A percentile compares a stretch with the other conserved stretches of the same genome.
phyloP scores from a whole-genome alignment of 2,888 invertebrate species.

The Hypercompe scribonia region DNA sequence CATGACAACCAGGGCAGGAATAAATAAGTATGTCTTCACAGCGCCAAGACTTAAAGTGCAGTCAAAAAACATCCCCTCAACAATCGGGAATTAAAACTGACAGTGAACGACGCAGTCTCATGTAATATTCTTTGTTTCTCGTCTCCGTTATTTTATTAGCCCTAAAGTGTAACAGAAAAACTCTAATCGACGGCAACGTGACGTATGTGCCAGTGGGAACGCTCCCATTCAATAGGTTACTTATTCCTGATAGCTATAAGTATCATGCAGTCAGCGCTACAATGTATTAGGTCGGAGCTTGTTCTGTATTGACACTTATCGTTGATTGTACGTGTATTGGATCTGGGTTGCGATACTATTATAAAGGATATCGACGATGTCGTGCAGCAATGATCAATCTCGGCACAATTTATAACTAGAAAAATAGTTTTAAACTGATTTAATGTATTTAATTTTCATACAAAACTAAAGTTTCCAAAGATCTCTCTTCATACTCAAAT shows the following conservation, averaged over 20 bases:
- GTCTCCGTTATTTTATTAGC: not conserved
- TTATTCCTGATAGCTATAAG: slow-evolving; percentile 9
- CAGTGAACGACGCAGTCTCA: no score
- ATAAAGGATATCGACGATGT: not conserved
- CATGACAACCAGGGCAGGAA: no score
- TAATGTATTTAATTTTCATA: no score
- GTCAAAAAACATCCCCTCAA: no score
- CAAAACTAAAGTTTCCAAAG: no score
- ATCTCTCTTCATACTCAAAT: not conserved
- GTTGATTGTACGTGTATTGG: not conserved
- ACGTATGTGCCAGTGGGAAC: slow-evolving; percentile 40
- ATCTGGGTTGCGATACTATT: slow-evolving; percentile 5
- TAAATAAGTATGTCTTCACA: no score
- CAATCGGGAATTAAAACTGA: no score
- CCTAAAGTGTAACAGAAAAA: not conserved
- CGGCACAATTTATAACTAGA: no score
- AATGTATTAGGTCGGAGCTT: slow-evolving; percentile 9
- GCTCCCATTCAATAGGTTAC: slow-evolving; percentile 5
- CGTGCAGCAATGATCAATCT: not conserved
- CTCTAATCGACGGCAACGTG: not conserved
- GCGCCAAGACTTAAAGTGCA: no score
- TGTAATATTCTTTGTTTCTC: no score
- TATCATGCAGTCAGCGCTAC: not conserved
- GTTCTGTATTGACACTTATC: slow-evolving; percentile 8
- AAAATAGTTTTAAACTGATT: no score